Conservation (phyloP, 1,140 invertebrate species). For the Drosophila azteca region DNA sequence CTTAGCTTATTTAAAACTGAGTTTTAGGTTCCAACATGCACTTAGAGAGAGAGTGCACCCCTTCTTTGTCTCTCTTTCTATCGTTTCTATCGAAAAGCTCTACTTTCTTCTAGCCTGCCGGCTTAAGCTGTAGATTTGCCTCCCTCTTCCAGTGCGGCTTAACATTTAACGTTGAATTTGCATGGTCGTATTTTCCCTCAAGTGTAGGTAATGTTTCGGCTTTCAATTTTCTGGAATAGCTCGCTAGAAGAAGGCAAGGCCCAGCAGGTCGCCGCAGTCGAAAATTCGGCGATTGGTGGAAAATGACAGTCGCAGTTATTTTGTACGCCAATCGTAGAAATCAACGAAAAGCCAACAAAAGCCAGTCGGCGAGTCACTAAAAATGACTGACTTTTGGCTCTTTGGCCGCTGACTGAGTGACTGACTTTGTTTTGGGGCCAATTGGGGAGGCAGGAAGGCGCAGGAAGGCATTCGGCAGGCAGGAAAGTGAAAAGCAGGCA, state of each 20-base stretch:
- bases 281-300: slow-evolving; percentile 57
- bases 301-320: slow-evolving; percentile 82
- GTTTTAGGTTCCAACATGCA: too few species aligned
- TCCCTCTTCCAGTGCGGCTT: too few species aligned
- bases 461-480: slow-evolving; percentile 47
- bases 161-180: too few species aligned
- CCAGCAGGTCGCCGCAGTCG: slow-evolving; percentile 67
- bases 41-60: too few species aligned
- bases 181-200: too few species aligned
- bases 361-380: slow-evolving; percentile 50
- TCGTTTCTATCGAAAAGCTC: too few species aligned
- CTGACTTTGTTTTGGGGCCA: slow-evolving; percentile 58
- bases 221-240: too few species aligned
- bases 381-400: slow-evolving; percentile 64
- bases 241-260: slow-evolving; percentile 62
- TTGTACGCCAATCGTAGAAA: slow-evolving; percentile 60
- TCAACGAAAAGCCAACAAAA: slow-evolving; percentile 55
- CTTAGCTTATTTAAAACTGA: too few species aligned
- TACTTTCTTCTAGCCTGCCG: too few species aligned
- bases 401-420: slow-evolving; percentile 43
- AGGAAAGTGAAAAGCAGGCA: slow-evolving; percentile 63
- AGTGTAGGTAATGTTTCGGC: too few species aligned
- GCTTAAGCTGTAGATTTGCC: too few species aligned
- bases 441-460: slow-evolving; percentile 37
- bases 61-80: too few species aligned